Evolutionary conservation across 1,140 invertebrate species (phyloP), one percentile per base, ranked within the genome.

Genomic region (Homalodisca vitripennis): DNA sequence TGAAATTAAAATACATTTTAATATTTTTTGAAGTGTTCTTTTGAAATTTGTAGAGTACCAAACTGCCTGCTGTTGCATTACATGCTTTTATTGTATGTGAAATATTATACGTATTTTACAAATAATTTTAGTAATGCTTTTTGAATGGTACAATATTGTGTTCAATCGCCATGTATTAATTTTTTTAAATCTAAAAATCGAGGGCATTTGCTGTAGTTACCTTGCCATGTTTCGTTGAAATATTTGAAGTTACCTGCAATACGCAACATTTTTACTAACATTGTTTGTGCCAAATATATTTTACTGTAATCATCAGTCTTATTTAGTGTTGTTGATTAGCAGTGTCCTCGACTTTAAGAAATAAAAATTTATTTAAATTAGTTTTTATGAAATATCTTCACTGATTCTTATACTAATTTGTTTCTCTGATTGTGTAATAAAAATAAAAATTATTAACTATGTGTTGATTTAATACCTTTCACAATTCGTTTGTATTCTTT

Each of bases 401-500:
- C 63, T 66, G 24, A 47, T 47, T 66, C 2, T 64, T 64, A 66
- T 13, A 66, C 34, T 47, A 66, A 66, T 66, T 66, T 66, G 63
- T 66, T 66, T 66, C 63, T 66, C 63, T 66, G 29, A 66, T 66
- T 66, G 63, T 66, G 63, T 24, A 66, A 66, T 66, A 66, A 66
- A 66, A 30, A 66, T 46, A 47, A 46, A 27, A 60, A 60, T 60
- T 60, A 60, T 17, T 41, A n/a, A n/a, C n/a, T n/a, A n/a, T n/a
- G n/a, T n/a, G n/a, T n/a, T n/a, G n/a, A n/a, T n/a, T n/a, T n/a
- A n/a, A n/a, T n/a, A n/a, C n/a, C n/a, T n/a, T n/a, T n/a, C n/a
- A n/a, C n/a, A n/a, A n/a, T n/a, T n/a, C n/a, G n/a, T n/a, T n/a
- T n/a, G n/a, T n/a, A n/a, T n/a, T n/a, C n/a, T n/a, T n/a, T n/a